Base-by-base conservation (phyloP, 2,888 invertebrate species). In the Drosophila testacea region DNA sequence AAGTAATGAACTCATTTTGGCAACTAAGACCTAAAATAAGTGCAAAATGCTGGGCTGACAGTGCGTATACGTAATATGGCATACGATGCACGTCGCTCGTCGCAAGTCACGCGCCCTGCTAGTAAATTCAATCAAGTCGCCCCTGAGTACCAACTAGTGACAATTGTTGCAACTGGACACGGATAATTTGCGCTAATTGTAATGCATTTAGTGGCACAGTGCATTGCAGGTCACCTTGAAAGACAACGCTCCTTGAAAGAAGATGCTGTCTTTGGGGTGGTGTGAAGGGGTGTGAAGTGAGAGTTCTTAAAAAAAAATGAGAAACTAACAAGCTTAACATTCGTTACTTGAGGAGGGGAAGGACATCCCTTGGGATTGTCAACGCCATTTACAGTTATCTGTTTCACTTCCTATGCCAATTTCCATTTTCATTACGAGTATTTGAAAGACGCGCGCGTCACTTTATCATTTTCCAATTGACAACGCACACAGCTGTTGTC, bases 391-490 rank as follows among this genome's bases (percentile, higher is more conserved):
- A 61, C 67, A 55, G 77, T 76, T 68, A 79, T 79, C 80, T 65
- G 77, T 79, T 76, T 70, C 62, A 76, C 60, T 70, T 65, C 62
- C 76, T 60, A 56, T 81, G 82, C 75, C 88, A 87, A 84, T 87
- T 88, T 69, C 60, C 79, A 84, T 73, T 88, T 70, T 62, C 76
- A 79, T 69, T 76, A 57, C 42, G 34, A 34, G 46, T 11, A 60
- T 59, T 52, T 48, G 59, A 48, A 39, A 50, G 55, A 48, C 42
- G 61, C 41, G 79, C 71, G 59, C 80, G 67, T 77, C 75, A 81
- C 85, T 83, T 83, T 79, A 89, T 83, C 79, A 83, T 83, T 83
- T 83, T 89, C 82, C 88, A 84, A 87, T 89, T 87, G 88, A 87
- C 89, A 75, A 79, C 76, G 79, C 82, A 50, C 82, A 52, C 83